These are phyloP conservation scores for Chamaea fasciata DNA, from an alignment of 2,113 vertebrate genomes.

Conservation along the genomic window DNA sequence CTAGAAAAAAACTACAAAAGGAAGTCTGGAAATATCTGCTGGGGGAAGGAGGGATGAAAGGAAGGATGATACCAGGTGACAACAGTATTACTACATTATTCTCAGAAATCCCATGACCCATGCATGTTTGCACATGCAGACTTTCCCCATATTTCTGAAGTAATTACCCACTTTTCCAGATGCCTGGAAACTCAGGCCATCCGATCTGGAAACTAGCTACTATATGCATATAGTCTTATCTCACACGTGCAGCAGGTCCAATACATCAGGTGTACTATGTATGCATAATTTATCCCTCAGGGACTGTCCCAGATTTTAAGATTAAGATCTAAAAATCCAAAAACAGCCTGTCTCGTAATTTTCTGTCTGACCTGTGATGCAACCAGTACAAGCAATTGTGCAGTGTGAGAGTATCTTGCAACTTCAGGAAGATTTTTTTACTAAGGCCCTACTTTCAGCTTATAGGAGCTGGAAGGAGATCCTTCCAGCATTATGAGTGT, in stretches of 20 bases:
- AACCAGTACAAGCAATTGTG: neutral
- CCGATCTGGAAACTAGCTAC: neutral
- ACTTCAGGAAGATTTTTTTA: neutral
- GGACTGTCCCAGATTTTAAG: neutral
- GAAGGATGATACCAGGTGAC: neutral
- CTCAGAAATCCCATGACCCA: neutral
- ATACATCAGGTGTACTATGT: neutral
- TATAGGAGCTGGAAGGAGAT: neutral
- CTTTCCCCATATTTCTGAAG: neutral
- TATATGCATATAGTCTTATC: neutral
- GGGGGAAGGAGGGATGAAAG: neutral
- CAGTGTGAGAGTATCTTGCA: neutral
- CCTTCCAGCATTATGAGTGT: neutral
- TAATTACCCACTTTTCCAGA: neutral
- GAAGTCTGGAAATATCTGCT: neutral
- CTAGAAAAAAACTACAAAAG: neutral
- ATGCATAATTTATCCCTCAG: neutral
- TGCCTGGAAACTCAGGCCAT: neutral
- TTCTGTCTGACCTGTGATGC: neutral
- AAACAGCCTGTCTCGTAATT: neutral
- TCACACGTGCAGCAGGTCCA: neutral
- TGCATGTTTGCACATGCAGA: neutral
- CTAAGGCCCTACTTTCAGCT: neutral
- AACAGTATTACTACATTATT: neutral
- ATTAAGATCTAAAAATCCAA: neutral